Evolutionary conservation across 2,888 invertebrate genomes (phyloP), one percentile per base, ranked within the genome.

Genomic region (Elysia crispata): DNA sequence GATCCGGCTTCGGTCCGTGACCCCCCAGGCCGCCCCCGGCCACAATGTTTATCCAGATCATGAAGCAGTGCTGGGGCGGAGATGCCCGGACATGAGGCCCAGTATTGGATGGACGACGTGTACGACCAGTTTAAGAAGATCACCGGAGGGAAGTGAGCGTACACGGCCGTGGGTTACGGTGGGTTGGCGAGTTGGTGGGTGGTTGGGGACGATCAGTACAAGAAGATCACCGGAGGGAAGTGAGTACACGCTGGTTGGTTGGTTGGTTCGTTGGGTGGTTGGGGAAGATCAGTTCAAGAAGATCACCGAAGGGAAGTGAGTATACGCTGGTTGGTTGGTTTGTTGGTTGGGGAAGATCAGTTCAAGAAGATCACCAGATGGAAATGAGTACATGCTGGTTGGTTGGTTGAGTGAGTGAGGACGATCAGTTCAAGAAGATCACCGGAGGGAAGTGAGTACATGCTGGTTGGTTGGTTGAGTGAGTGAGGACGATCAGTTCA

Each of bases 1-100:
- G 87, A 96, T 97, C 87, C 94, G 98, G 77, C 98, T 98, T n/a
- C n/a, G n/a, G 3, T 97, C 97, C 33, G 97, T 98, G 76, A 97
- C 97, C 86, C 97, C 97, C 93, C 96, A 97, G 76, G 96, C 97
- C 25, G 97, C 97, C 41, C 97, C 97, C n/a, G n/a, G 77, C 97
- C 97, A 15, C 97, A 97, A n/a, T n/a, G 93, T 98, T 97, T 81
- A 97, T 98, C 33, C 92, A 92, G 84, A 85, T 92, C 28, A 92
- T 92, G 92, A 92, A 92, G 83, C 88, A 91, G 72, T 92, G 92
- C 82, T 92, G n/a, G 92, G 92, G 85, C 90, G 5, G 92, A 92
- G 82, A 89, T 88, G 80, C 91, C 92, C 0, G n/a, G 92, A 92
- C 62, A 87, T 90, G 87, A 81, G 92, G 72, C 92, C 92, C 0